Conservation (phyloP, 2,797 vertebrate genomes). For the Falco concolor region DNA sequence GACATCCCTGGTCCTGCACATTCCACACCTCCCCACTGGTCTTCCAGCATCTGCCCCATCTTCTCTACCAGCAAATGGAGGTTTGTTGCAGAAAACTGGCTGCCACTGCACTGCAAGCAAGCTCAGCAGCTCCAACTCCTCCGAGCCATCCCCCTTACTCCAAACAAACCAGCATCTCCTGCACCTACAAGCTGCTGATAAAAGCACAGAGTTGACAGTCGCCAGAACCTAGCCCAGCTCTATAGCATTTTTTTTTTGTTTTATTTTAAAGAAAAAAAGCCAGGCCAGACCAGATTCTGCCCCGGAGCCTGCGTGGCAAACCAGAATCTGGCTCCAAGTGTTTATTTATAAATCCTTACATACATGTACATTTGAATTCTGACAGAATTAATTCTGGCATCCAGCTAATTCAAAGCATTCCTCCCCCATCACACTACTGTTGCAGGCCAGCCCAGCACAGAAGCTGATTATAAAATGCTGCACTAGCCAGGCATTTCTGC, state of each 20-base stretch:
- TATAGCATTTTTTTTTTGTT: neutral
- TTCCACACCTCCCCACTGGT: neutral
- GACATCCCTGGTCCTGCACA: neutral
- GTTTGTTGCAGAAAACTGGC: neutral
- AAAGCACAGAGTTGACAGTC: neutral
- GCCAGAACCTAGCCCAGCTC: neutral
- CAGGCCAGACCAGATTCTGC: neutral
- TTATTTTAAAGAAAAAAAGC: neutral
- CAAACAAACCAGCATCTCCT: neutral
- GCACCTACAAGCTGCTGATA: neutral
- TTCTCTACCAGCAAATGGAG: neutral
- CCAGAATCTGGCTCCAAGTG: constrained; percentile 18
- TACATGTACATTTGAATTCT: constrained; percentile 57
- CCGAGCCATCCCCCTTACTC: neutral
- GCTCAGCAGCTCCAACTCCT: neutral
- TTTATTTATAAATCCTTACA: constrained; percentile 57
- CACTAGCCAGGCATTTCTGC: constrained; percentile 60
- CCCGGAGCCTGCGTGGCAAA: neutral
- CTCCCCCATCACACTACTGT: constrained; percentile 57
- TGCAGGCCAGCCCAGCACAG: constrained; percentile 61
- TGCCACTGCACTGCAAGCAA: neutral
- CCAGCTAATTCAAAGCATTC: constrained; percentile 65
- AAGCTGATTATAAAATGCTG: constrained; percentile 62
- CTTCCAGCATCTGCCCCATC: neutral
- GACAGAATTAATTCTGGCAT: constrained; percentile 67